phyloP scores from a whole-genome alignment of 2,113 vertebrate genomes.

The Cololabis saira region DNA sequence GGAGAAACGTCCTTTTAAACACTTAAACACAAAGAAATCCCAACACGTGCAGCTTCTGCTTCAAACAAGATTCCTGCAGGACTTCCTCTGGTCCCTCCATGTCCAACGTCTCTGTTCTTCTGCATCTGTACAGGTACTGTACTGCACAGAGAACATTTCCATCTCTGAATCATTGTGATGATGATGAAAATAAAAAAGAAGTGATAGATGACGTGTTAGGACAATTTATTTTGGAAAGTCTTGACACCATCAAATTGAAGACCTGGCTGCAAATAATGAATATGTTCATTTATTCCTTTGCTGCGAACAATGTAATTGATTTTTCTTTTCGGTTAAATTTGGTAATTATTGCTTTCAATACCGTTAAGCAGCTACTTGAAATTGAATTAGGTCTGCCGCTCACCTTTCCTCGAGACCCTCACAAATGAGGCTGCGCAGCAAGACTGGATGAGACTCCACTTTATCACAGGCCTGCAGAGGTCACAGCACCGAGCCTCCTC shows the following conservation, averaged over 20 bases:
- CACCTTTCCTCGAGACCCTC: conserved; percentile 16
- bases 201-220: background rate
- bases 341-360: conserved; percentile 28
- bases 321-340: conserved; percentile 34
- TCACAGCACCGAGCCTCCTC: conserved; percentile 35
- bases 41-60: conserved; percentile 5
- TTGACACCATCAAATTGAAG: conserved; percentile 5
- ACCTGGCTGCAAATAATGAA: background rate
- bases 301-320: conserved; percentile 20
- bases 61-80: background rate
- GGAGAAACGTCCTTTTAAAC: conserved; percentile 20
- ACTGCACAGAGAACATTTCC: background rate
- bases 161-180: background rate
- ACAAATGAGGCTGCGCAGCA: conserved; percentile 42
- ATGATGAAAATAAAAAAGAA: background rate
- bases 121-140: background rate
- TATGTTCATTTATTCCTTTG: background rate
- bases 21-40: conserved; percentile 31
- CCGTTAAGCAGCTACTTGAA: conserved; percentile 33
- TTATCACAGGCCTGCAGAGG: conserved; percentile 34
- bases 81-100: background rate
- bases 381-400: conserved; percentile 25
- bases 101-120: conserved; percentile 13
- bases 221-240: conserved; percentile 1
- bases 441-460: conserved; percentile 18